Evolutionary conservation across 1,140 invertebrate species (phyloP).

Genomic region (Acromyrmex echinatior): DNA sequence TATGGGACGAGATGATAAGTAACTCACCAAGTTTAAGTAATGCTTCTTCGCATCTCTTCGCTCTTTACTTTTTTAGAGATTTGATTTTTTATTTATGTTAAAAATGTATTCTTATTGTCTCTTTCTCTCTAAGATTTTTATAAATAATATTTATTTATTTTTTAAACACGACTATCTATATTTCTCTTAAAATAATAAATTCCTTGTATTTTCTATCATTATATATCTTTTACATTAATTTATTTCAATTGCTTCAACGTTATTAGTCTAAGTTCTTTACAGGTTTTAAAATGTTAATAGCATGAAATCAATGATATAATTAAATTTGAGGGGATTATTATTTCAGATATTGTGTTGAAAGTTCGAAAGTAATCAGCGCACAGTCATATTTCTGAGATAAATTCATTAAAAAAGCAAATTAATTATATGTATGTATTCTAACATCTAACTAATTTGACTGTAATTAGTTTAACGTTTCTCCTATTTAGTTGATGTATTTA

Average conservation of each 20-base stretch:
- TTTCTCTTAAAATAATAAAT: background rate
- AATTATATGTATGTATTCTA: too few relatives aligned
- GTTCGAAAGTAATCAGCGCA: too few relatives aligned
- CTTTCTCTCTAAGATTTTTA: background rate
- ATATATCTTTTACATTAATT: background rate
- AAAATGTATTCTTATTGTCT: background rate
- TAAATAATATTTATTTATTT: background rate
- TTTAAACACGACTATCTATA: background rate
- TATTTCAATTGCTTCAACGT: background rate
- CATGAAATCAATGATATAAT: too few relatives aligned
- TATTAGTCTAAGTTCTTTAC: background rate
- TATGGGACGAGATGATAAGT: background rate
- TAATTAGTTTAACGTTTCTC: too few relatives aligned
- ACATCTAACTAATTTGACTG: too few relatives aligned
- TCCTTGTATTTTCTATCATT: background rate
- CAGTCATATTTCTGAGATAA: too few relatives aligned
- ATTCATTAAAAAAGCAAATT: too few relatives aligned
- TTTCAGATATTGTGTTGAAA: too few relatives aligned
- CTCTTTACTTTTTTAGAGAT: constrained; percentile 12
- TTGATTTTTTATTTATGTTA: background rate
- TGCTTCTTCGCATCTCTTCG: background rate
- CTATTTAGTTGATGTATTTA: too few relatives aligned
- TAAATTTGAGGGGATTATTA: too few relatives aligned
- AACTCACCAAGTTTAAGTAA: constrained; percentile 5
- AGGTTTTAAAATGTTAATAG: too few relatives aligned